Evolutionary conservation across 2,113 vertebrate species (phyloP), one percentile per base, ranked within the genome.

Genomic region (Bostrychus sinensis): DNA sequence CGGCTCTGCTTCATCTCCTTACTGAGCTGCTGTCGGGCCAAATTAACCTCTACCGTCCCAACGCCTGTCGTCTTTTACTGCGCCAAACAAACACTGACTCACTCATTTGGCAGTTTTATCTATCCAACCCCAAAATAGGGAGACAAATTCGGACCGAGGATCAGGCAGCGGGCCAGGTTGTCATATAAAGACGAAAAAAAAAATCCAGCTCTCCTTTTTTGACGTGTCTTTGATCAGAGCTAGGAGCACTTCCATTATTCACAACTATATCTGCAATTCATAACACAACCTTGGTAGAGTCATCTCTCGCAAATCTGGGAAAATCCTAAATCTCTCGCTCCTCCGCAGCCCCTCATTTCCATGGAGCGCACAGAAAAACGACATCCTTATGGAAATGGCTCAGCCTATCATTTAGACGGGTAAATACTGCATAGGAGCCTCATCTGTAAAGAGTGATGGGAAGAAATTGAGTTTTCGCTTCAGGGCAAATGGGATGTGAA

Each of bases 81-180:
- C 3, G 59, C 51, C 67, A 83, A 81, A 89, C 78, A 87, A 82
- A 83, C 87, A 89, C 86, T 77, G 86, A 88, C 87, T 81, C 70
- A 58, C 51, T 68, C 45, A 56, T 60, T 75, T 81, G 45, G 65
- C 64, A 77, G 83, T 89, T 82, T 66, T 42, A 75, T 83, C 59
- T 50, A 56, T 59, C 54, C 16, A 17, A 64, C 72, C 59, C 1
- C 26, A 17, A 43, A 64, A 53, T 57, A 58, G 60, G 68, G 57
- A 70, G 50, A 79, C n/a, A 22, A 59, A 80, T 77, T 69, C 62
- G 3, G 26, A 55, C 56, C 62, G 56, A 14, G 53, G 50, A 73
- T 70, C 62, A 62, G 86, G 67, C 53, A 61, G 43, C 28, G 6
- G 43, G 67, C 70, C 46, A 32, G 45, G 60, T 41, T 4, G 4